Evolutionary conservation across 2,113 vertebrate species (phyloP).

Genomic region (Felis chaus): DNA sequence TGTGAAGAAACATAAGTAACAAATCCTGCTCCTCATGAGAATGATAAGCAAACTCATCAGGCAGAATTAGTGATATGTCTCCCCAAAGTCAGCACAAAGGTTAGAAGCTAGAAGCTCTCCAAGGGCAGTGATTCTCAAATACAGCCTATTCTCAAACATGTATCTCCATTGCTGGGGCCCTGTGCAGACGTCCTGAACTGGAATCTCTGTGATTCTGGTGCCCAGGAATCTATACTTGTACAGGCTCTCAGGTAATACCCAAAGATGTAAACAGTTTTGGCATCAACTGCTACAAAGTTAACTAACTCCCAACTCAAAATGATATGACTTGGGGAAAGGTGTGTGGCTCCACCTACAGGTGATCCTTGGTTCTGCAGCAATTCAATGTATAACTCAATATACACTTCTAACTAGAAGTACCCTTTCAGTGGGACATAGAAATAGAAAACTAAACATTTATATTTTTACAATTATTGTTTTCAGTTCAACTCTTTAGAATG

Average conservation of each 20-base stretch:
- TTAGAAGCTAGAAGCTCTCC: neutral
- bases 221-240: neutral
- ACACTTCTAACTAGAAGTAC: neutral
- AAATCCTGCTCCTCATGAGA: neutral
- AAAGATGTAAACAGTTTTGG: neutral
- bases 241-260: neutral
- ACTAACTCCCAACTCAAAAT: neutral
- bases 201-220: neutral
- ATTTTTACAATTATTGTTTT: neutral
- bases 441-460: neutral
- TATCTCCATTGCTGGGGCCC: neutral
- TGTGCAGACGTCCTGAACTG: neutral
- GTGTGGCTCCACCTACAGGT: conserved; percentile 39
- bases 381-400: neutral
- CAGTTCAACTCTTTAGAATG: neutral
- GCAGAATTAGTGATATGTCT: neutral
- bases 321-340: neutral
- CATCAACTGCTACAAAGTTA: neutral
- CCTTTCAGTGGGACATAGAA: neutral
- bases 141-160: neutral
- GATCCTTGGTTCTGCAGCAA: neutral
- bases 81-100: no score
- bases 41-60: neutral
- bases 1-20: neutral
- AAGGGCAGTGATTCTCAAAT: neutral